Conservation (phyloP, 2,113 vertebrate genomes). For the Laticauda laticaudata region DNA sequence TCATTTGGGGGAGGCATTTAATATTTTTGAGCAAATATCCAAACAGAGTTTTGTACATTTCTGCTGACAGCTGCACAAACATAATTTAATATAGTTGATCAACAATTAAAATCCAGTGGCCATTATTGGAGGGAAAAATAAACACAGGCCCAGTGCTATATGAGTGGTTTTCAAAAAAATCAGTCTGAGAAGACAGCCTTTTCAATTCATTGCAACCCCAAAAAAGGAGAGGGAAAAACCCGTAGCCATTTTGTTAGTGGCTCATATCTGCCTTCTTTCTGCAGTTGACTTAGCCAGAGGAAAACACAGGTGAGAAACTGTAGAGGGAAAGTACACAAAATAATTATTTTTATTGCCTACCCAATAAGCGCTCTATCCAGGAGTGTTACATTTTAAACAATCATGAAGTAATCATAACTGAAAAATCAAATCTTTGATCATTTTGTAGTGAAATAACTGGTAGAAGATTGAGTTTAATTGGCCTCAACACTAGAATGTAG, state of each 20-base stretch:
- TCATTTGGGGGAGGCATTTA: background rate
- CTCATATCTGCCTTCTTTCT: background rate
- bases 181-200: slow-evolving; percentile 55
- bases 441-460: background rate
- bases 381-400: background rate
- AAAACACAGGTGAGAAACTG: background rate
- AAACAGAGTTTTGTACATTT: slow-evolving; percentile 17
- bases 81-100: slow-evolving; percentile 52
- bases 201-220: rapidly evolving
- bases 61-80: slow-evolving; percentile 58
- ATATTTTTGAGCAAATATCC: slow-evolving; percentile 19
- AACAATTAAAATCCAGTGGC: slow-evolving; percentile 62
- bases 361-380: background rate
- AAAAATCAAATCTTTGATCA: background rate
- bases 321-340: background rate
- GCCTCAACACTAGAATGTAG: background rate
- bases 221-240: background rate
- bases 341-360: background rate
- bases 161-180: slow-evolving; percentile 62
- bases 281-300: background rate
- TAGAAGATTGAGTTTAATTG: background rate
- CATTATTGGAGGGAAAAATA: slow-evolving; percentile 63
- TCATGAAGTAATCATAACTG: background rate
- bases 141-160: slow-evolving; percentile 53
- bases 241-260: background rate